These are phyloP conservation scores for Numenius arquata DNA, from an alignment of 2,113 vertebrate species.

Conservation along the genomic window DNA sequence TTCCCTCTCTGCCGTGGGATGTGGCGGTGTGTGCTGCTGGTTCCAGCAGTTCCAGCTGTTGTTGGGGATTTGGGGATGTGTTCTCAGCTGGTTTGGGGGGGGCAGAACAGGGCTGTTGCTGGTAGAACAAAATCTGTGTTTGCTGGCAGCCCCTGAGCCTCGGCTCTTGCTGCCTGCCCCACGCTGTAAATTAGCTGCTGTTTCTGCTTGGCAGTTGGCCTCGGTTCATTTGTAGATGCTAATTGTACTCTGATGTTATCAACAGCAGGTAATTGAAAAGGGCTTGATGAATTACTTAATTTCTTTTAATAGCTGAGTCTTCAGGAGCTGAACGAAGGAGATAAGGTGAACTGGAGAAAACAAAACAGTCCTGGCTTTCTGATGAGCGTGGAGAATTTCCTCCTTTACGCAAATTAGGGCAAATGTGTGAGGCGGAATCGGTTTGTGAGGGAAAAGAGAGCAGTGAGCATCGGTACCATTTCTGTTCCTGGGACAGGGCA, in stretches of 20 bases:
- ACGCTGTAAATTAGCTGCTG: slow-evolving; percentile 71
- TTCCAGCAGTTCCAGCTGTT: slow-evolving; percentile 1
- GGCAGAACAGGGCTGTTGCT: slow-evolving; percentile 1
- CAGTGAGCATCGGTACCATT: background rate
- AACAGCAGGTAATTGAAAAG: slow-evolving; percentile 92
- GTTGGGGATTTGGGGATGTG: background rate
- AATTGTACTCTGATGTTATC: slow-evolving; percentile 91
- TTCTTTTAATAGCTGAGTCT: slow-evolving; percentile 90
- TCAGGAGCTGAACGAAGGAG: slow-evolving; percentile 87
- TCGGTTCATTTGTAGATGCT: slow-evolving; percentile 78
- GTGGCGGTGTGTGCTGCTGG: background rate
- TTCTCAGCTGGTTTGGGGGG: background rate
- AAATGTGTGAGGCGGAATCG: slow-evolving; percentile 3
- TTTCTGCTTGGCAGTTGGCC: slow-evolving; percentile 71
- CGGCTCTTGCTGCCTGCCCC: slow-evolving; percentile 50
- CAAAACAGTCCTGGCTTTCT: slow-evolving; percentile 75
- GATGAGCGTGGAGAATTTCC: slow-evolving; percentile 72
- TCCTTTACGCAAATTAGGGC: slow-evolving; percentile 57
- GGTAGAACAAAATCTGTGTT: slow-evolving; percentile 23
- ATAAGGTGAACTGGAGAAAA: slow-evolving; percentile 79
- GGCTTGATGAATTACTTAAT: slow-evolving; percentile 96
- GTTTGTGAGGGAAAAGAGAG: slow-evolving; percentile 48
- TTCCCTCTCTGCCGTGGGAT: background rate
- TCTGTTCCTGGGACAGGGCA: background rate
- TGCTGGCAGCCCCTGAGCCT: slow-evolving; percentile 51